Base-by-base conservation (phyloP, 2,888 invertebrate species). In the Drosophila kanekoi region DNA sequence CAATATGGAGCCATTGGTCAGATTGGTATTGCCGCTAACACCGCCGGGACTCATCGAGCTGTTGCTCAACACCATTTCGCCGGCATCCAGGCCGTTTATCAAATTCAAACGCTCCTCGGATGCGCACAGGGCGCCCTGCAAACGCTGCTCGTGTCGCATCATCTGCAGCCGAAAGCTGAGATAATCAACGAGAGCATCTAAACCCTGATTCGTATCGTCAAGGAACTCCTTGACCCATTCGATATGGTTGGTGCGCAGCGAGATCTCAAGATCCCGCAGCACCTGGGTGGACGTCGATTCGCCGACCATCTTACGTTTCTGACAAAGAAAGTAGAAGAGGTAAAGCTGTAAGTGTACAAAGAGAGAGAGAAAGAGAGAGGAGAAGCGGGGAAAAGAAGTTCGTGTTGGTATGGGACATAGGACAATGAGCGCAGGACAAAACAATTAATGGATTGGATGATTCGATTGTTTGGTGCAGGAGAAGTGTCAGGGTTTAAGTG, bases 171-270 rank as follows among this genome's bases (percentile, higher is more conserved):
- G 95, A 94, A 98, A 98, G 94, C 97, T 97, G 89, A 99, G 95
- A 94, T 99, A 99, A 93, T 99, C 98, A 87, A 99, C 97, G 81
- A 99, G 94, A 74, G 99, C 97, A 93, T 99, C 98, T 81, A 99
- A 93, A 14, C 99, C 99, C 91, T 97, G 96, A 93, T 99, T 99
- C 81, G 97, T 96, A 87, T 98, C 98, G 93, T 98, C 97, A 72
- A 99, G 94, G 93, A 99, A 99, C 93, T 99, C 98, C 88, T 98
- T 95, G 59, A 99, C 99, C 99, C 99, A 99, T 98, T 99, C 99
- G 92, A 99, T 99, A 93, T 98, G 98, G 94, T 99, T 99, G 77
- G 99, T 99, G 90, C 99, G 95, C 89, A 99, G 93, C 47, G 99
- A 99, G 92, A 99, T 99, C 94, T 99, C 99, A 92, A 99, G 94